Base-by-base conservation (phyloP, 1,140 invertebrate species). In the Dinothrombium tinctorium region DNA sequence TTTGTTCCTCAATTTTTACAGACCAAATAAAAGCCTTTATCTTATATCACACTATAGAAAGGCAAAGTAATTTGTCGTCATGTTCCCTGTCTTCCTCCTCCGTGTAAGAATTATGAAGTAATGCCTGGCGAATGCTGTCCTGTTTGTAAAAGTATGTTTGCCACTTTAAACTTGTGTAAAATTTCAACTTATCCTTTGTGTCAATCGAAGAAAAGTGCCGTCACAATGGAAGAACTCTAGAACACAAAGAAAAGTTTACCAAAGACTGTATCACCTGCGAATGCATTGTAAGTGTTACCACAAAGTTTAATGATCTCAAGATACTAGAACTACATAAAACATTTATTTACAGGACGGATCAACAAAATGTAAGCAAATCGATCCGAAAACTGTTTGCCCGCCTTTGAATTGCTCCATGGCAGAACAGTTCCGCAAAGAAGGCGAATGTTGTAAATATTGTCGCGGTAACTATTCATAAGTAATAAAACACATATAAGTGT, bases 371-470 rank as follows among this genome's bases (percentile, higher is more conserved):
- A 61, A 67, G 26, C 66, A 67, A 45, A 67, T 74, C 35, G 69
- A 80, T 52, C 73, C 73, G 3, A 67, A 74, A 47, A 71, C 63
- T 7, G 67, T 64, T 39, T 89, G 82, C 62, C 80, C 81, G 20
- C 60, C 66, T 46, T 62, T 87, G 41, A 66, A 72, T n/a, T 89
- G 82, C 65, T 70, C 74, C 37, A 59, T 64, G 19, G 65, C 68
- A 28, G 67, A 81, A 52, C 75, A 79, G 58, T 72, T 84, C 50
- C 69, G 69, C 48, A 73, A 79, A 28, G 70, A 73, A 20, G 77
- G 73, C 37, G 73, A 84, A 56, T 89, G 82, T 59, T 89, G 81
- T 62, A 80, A 79, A 58, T 78, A 81, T 54, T 89, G 82, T 60
- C 73, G 72, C 65, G 80, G 80, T 83, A 3, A 15, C 9, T 7